A percentile compares a stretch with the other conserved stretches of the same genome.
Evolutionary conservation across 1,140 invertebrate species (phyloP).

Genomic region (Drepana arcuata): DNA sequence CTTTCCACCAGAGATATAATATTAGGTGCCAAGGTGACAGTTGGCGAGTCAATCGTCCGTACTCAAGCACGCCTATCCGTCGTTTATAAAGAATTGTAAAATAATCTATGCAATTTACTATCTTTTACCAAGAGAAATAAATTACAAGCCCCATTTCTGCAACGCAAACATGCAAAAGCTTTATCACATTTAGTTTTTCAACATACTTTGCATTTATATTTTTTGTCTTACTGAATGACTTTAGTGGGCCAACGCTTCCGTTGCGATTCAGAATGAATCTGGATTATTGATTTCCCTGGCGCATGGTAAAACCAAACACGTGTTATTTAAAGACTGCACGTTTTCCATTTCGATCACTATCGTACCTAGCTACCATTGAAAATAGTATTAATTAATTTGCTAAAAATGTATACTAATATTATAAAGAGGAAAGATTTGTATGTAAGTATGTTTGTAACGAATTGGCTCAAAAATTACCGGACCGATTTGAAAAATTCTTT

Average conservation of each 20-base stretch:
- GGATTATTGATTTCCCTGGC: slow-evolving; percentile 53
- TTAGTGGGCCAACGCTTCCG: slow-evolving; percentile 30
- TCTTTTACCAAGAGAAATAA: neutral
- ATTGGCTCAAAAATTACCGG: neutral
- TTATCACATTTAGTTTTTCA: slow-evolving; percentile 9
- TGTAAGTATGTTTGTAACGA: neutral
- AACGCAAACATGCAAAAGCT: slow-evolving; percentile 3
- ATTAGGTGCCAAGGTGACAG: no score
- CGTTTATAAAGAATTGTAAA: neutral
- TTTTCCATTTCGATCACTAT: no score
- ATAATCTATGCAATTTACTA: neutral
- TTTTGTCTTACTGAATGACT: slow-evolving; percentile 30
- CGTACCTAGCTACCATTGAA: no score
- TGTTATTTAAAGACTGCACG: slow-evolving; percentile 39
- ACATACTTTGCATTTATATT: slow-evolving; percentile 19
- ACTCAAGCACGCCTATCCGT: no score
- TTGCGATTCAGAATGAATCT: slow-evolving; percentile 25
- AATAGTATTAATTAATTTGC: no score
- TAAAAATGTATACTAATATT: neutral
- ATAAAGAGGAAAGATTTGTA: neutral
- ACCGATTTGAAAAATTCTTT: neutral
- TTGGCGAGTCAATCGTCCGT: no score
- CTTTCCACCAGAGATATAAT: no score
- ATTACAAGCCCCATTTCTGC: neutral
- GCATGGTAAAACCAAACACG: slow-evolving; percentile 48